Percentiles rank a stretch among this genome's conserved stretches.
phyloP scores from a whole-genome alignment of 2,113 vertebrate genomes.

The Proterorhinus semilunaris region DNA sequence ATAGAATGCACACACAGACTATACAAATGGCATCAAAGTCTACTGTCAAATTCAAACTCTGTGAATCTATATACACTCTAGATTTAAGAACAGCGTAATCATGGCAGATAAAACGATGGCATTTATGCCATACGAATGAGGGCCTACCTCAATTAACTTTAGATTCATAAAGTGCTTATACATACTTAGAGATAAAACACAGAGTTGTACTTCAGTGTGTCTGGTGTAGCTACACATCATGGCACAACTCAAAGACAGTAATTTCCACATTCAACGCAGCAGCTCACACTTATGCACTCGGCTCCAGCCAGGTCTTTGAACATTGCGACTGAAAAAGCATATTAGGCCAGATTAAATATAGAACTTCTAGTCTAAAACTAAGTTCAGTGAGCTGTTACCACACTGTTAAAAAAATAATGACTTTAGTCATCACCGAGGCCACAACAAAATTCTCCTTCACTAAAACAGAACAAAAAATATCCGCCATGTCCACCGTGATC shows the following conservation, averaged over 20 bases:
- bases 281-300: background rate
- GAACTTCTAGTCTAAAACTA: background rate
- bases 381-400: background rate
- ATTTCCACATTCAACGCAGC: no score
- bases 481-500: constrained; percentile 19
- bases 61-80: constrained; percentile 2
- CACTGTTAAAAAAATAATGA: background rate
- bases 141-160: background rate
- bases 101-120: background rate
- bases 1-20: constrained; percentile 11
- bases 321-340: background rate
- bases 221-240: constrained; percentile 4
- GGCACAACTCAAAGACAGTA: no score
- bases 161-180: constrained; percentile 59
- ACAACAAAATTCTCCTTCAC: background rate
- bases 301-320: background rate
- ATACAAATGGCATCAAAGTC: background rate
- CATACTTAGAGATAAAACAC: constrained; percentile 21
- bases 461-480: background rate
- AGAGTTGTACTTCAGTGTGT: constrained; percentile 10
- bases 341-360: background rate
- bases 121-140: no score
- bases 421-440: constrained; percentile 6
- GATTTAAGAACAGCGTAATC: constrained; percentile 3
- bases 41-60: constrained; percentile 19